Evolutionary conservation across 2,113 vertebrate genomes (phyloP).

Genomic region (Vicugna pacos): DNA sequence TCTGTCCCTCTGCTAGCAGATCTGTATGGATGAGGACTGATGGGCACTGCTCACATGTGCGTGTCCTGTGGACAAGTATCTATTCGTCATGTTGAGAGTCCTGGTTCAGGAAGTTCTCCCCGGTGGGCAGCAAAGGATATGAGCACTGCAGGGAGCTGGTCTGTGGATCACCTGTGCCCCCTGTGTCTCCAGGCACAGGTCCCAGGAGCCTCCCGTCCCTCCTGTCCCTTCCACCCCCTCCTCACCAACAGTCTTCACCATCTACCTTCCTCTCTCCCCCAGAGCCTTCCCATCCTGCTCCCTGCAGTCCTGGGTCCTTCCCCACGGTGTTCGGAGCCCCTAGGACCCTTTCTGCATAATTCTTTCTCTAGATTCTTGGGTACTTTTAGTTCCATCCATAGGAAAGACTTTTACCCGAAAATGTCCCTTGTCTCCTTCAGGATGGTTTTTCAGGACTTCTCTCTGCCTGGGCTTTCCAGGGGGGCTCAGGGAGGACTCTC

Average conservation of each 20-base stretch:
- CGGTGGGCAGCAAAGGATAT: too few relatives aligned
- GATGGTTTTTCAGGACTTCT: background rate
- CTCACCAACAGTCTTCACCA: background rate
- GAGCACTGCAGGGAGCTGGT: background rate
- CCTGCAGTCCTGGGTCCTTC: background rate
- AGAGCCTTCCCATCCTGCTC: fast-evolving
- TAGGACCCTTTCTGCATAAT: background rate
- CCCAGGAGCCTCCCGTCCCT: fast-evolving
- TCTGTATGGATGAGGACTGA: fast-evolving
- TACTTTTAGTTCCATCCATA: background rate
- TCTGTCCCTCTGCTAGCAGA: background rate
- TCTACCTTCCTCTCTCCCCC: fast-evolving
- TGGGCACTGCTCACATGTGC: fast-evolving
- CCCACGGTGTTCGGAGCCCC: background rate
- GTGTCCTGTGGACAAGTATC: fast-evolving
- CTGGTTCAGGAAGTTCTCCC: background rate
- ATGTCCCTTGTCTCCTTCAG: background rate
- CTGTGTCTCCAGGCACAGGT: background rate
- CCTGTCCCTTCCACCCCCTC: background rate
- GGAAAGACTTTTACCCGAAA: background rate
- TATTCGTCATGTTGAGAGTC: background rate
- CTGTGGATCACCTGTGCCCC: fast-evolving
- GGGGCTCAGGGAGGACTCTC: background rate
- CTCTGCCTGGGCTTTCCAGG: fast-evolving
- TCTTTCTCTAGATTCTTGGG: background rate